Base-by-base conservation (phyloP, 2,113 vertebrate genomes). In the Notothenia rossii region DNA sequence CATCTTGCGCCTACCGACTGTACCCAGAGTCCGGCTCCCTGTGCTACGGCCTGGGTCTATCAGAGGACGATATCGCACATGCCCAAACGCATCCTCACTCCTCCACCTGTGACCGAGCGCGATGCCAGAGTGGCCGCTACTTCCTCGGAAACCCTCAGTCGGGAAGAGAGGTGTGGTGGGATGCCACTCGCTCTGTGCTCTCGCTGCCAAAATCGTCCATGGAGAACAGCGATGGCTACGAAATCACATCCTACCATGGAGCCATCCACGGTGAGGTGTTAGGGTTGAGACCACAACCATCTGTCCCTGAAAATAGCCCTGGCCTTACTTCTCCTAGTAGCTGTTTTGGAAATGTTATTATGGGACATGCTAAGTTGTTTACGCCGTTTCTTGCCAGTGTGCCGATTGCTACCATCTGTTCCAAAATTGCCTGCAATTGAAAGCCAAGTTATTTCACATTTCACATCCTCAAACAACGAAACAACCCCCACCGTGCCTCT, bases 111-210 rank as follows among this genome's bases (percentile, higher is more conserved):
- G 97, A 99, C 84, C 96, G 96, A 0, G 96, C 96, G 43, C 94
- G 97, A 59, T 99, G 98, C 54, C 98, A 98, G 88, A 97, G 97
- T 0, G 97, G 98, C 17, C 96, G 98, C 17, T 99, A 99, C 94
- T 99, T 99, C 89, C 95, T 99, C 18, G 98, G 97, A 65, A 93
- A 96, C 0, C 96, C 97, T 0, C 98, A 97, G 92, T 90, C 96
- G 0, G 97, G 97, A 5, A 95, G 98, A 79, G 98, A 99, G 85
- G 94, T 96, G 58, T 99, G 98, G 98, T 99, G 98, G 98, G 96
- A 98, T 2, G 94, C 98, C 5, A 94, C 95, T 3, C 96, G 97
- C 1, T 95, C 97, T 0, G 95, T 96, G 1, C 50, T 98, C 69
- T 96, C 98, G 0, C 85, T 98, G 72, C 95, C 98, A 72, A 99